These are phyloP conservation scores for Danio rerio DNA, from an alignment of 2,113 vertebrate genomes.

Conservation along the genomic window DNA sequence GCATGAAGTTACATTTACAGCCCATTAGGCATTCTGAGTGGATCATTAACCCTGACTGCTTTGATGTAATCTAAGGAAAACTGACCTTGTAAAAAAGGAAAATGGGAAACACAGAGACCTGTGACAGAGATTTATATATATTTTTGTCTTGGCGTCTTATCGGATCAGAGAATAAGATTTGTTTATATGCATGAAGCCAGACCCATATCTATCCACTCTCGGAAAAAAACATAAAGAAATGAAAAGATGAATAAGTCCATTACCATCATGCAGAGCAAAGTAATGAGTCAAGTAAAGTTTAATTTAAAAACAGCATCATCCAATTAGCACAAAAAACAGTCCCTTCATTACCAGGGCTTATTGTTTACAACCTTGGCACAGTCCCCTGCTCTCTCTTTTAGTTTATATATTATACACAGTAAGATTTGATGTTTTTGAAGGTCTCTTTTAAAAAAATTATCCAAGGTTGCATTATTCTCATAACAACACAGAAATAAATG, in stretches of 20 bases:
- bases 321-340: slow-evolving; percentile 13
- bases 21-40: slow-evolving; percentile 14
- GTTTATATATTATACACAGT: background rate
- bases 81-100: slow-evolving; percentile 17
- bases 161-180: background rate
- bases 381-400: background rate
- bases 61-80: slow-evolving; percentile 3
- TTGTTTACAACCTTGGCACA: background rate
- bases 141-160: background rate
- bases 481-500: too few relatives aligned
- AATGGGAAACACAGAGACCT: too few relatives aligned
- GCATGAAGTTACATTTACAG: slow-evolving; percentile 2
- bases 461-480: too few relatives aligned
- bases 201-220: background rate
- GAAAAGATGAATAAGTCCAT: background rate
- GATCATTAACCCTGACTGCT: slow-evolving; percentile 18
- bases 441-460: too few relatives aligned
- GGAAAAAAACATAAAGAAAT: background rate
- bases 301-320: slow-evolving; percentile 10
- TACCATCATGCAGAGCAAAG: background rate
- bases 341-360: background rate
- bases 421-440: background rate
- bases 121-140: background rate
- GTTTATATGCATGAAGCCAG: background rate
- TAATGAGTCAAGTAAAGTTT: background rate